Evolutionary conservation across 2,797 vertebrate genomes (phyloP).

Genomic region (Picus viridis): DNA sequence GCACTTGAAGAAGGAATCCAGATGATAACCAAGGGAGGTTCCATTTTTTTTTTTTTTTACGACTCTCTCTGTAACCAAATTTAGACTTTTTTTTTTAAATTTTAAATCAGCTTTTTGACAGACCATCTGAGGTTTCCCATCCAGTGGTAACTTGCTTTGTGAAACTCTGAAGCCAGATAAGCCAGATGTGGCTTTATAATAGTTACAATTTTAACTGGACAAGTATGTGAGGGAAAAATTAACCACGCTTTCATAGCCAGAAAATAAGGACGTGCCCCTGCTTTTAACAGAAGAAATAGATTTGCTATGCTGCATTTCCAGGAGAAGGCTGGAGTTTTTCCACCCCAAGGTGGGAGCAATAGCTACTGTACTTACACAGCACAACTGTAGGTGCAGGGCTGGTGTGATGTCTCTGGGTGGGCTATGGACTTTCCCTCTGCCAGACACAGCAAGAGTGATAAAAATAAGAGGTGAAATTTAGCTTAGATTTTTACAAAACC

Average conservation of each 20-base stretch:
- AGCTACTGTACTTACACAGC: not conserved
- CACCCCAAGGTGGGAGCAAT: not conserved
- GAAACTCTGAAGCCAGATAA: not conserved
- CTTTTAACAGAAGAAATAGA: not conserved
- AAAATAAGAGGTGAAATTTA: not conserved
- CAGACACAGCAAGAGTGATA: not conserved
- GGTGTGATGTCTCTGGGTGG: not conserved
- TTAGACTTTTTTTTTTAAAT: not conserved
- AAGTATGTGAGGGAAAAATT: not conserved
- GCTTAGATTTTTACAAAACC: not conserved
- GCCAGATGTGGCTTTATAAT: not conserved
- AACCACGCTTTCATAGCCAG: not conserved
- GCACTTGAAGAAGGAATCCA: not conserved
- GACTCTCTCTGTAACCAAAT: not conserved
- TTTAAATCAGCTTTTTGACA: not conserved
- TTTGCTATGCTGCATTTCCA: not conserved
- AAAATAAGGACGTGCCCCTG: not conserved
- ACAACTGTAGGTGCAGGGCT: not conserved
- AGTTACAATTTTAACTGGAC: not conserved
- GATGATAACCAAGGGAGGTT: not conserved
- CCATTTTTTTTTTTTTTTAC: not conserved
- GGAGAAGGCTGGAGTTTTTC: not conserved
- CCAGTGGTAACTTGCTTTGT: not conserved
- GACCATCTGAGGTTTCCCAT: not conserved
- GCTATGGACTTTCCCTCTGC: not conserved